These are phyloP conservation scores for Callyntrura guangdongensis DNA, from an alignment of 2,888 invertebrate species.

Conservation along the genomic window DNA sequence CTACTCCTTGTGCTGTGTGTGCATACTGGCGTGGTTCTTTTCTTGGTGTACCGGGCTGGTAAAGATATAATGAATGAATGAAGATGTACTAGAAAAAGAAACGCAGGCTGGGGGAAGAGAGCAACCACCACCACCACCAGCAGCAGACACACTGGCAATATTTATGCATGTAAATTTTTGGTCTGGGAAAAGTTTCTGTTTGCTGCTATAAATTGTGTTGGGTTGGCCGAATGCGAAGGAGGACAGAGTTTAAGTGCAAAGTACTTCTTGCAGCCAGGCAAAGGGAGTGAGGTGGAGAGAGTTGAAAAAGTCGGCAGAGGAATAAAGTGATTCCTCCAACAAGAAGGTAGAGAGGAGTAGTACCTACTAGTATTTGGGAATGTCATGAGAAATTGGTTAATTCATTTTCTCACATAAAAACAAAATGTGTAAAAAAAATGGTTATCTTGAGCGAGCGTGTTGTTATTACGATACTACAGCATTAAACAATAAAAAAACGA, in stretches of 20 bases:
- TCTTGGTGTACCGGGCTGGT: neutral
- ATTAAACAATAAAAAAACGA: no score
- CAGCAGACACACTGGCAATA: conserved; percentile 13
- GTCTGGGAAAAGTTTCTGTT: conserved; percentile 40
- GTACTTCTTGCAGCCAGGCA: neutral
- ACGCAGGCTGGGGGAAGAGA: neutral
- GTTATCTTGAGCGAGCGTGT: no score
- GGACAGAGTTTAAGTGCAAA: neutral
- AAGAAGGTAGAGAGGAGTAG: neutral
- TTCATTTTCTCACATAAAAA: neutral
- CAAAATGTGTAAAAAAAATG: no score
- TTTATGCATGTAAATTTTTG: conserved; percentile 52
- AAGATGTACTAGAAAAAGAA: conserved; percentile 31
- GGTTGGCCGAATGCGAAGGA: neutral
- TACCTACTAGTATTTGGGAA: neutral
- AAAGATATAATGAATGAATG: conserved; percentile 20
- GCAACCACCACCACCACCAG: neutral
- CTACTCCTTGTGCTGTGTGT: conserved; percentile 15
- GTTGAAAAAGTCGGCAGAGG: neutral
- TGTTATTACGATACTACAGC: no score
- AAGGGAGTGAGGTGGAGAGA: neutral
- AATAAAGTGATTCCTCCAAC: conserved; percentile 18
- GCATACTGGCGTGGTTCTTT: neutral
- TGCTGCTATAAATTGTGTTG: conserved; percentile 50
- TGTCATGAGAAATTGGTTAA: conserved; percentile 24